These are phyloP conservation scores for Camptogramma bilineatum DNA, from an alignment of 2,888 invertebrate genomes.

Conservation along the genomic window DNA sequence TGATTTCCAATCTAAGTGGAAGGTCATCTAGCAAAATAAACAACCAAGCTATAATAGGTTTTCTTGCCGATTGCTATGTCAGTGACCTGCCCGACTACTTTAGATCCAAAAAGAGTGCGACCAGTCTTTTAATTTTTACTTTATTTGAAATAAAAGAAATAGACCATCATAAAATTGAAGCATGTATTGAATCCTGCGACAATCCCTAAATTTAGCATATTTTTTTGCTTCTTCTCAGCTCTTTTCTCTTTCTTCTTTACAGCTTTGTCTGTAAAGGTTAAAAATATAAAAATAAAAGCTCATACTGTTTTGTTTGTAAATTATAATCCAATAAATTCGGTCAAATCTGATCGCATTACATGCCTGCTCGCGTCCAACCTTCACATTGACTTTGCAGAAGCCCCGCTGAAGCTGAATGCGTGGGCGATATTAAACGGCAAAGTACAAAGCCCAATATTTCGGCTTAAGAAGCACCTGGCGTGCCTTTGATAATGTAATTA, in stretches of 20 bases:
- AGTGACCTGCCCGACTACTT: background rate
- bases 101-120: too few relatives aligned
- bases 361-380: slow-evolving; percentile 23
- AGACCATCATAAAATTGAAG: too few relatives aligned
- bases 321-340: slow-evolving; percentile 24
- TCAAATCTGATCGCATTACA: slow-evolving; percentile 32
- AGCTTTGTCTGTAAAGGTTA: too few relatives aligned
- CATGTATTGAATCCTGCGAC: too few relatives aligned
- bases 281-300: background rate
- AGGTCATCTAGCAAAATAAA: background rate
- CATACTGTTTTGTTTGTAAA: slow-evolving; percentile 7
- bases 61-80: background rate
- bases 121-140: too few relatives aligned
- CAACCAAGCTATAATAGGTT: background rate
- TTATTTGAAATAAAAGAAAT: too few relatives aligned
- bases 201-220: too few relatives aligned
- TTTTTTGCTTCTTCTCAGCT: too few relatives aligned
- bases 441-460: slow-evolving; percentile 13
- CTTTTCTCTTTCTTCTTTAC: too few relatives aligned
- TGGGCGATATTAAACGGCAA: background rate
- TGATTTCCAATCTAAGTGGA: background rate
- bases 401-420: slow-evolving; percentile 16
- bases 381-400: slow-evolving; percentile 34
- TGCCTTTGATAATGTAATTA: slow-evolving; percentile 22
- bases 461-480: slow-evolving; percentile 15